Evolutionary conservation across 2,888 invertebrate species (phyloP), one percentile per base, ranked within the genome.

Genomic region (Synergus laeviventris): DNA sequence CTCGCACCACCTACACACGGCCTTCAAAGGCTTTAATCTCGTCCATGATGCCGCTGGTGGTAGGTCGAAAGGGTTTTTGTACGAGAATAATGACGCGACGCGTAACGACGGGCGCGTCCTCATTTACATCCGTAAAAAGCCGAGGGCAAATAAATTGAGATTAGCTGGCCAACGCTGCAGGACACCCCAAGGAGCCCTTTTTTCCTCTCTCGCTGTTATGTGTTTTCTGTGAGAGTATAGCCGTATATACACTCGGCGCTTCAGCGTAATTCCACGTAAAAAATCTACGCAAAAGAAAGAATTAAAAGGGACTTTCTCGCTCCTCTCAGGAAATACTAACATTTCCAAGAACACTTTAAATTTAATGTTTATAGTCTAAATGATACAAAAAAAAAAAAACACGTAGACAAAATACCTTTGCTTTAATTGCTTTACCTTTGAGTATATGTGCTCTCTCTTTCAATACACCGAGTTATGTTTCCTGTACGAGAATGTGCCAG

Each of bases 91-190:
- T 78, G 80, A 78, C 81, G 78, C 81, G 80, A 70, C 73, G 75
- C 76, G 73, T 64, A 73, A 74, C 79, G 77, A 75, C 75, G 79
- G 49, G 59, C 73, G 73, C 75, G 70, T 49, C 74, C 78, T 76
- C 75, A 76, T 81, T 80, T 80, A 62, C 80, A 80, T 78, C 76
- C 75, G 64, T 81, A 83, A 81, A 82, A 81, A 80, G 81, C 80
- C 79, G 73, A 74, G 75, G 78, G 79, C 81, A 79, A 81, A 83
- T 83, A 82, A 84, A 84, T 82, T 82, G 78, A 81, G 79, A 84
- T 84, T 83, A 84, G 83, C 81, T 60, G 77, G 70, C 70, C 70
- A 70, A 49, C 70, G 49, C 49, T 70, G 24, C 49, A 70, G 70
- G 70, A 70, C 36, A 70, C 70, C 70, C 70, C 45, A 49, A 70